A percentile compares a stretch with the other conserved stretches of the same genome.
These are phyloP conservation scores for Prinia subflava DNA, from an alignment of 2,113 vertebrate species.

Conservation along the genomic window DNA sequence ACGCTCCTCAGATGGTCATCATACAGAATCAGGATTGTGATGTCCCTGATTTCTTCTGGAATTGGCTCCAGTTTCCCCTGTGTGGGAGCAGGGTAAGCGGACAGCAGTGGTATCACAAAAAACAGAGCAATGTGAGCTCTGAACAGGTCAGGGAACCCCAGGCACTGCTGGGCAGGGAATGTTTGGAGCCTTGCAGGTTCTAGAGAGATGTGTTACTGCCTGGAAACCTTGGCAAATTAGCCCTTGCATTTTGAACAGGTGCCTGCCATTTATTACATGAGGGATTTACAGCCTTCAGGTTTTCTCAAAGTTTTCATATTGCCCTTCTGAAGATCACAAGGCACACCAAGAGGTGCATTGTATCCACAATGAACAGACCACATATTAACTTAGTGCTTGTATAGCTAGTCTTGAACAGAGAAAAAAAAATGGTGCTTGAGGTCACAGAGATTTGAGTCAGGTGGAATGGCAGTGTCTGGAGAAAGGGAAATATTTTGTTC, in stretches of 20 bases:
- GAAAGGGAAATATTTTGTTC: constrained; percentile 35
- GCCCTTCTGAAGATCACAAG: neutral
- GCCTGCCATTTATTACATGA: neutral
- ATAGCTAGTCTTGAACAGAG: neutral
- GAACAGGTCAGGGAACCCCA: neutral
- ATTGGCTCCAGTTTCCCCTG: neutral
- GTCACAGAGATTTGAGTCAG: neutral
- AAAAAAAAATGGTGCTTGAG: neutral
- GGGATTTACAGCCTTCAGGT: neutral
- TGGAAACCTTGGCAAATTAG: neutral
- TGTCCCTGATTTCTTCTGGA: neutral
- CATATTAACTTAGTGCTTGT: neutral
- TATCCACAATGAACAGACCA: neutral
- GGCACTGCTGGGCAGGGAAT: neutral
- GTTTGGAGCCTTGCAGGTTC: neutral
- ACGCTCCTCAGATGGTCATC: neutral
- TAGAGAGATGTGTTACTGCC: neutral
- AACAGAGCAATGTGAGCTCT: neutral
- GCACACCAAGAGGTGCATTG: neutral
- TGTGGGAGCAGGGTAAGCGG: neutral
- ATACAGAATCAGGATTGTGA: rapidly evolving
- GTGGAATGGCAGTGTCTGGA: neutral
- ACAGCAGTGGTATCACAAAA: neutral
- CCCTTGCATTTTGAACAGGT: neutral
- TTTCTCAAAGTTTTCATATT: neutral